Percentiles rank a stretch among this genome's conserved stretches.
Conservation (phyloP, 2,797 vertebrate species). For the Myioborus melanocephalus region DNA sequence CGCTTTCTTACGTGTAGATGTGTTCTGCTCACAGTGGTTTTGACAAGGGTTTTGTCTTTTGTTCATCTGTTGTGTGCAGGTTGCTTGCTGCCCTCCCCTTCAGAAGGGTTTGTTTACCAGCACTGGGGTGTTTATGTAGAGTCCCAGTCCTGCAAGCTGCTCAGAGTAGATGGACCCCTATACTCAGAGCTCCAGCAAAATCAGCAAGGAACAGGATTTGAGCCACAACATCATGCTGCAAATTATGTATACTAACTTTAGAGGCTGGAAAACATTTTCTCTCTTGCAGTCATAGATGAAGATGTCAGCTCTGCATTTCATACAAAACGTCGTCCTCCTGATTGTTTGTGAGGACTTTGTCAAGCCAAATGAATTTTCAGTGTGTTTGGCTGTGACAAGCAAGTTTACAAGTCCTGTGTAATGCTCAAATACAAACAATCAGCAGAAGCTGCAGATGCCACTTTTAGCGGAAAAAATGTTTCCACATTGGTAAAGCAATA, state of each 20-base stretch:
- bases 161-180: fast-evolving
- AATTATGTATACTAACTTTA: not conserved
- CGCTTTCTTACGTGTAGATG: not conserved
- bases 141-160: not conserved
- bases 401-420: not conserved
- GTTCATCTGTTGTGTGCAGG: not conserved
- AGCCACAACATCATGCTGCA: not conserved
- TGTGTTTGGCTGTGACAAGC: not conserved
- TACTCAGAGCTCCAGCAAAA: not conserved
- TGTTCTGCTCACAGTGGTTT: not conserved
- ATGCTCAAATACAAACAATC: constrained; percentile 1
- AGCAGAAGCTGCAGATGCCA: constrained; percentile 30
- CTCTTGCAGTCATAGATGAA: not conserved
- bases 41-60: not conserved
- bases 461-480: constrained; percentile 61
- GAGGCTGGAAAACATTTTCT: not conserved
- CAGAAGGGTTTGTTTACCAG: not conserved
- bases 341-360: not conserved
- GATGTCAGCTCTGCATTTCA: not conserved
- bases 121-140: fast-evolving
- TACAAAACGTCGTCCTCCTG: not conserved
- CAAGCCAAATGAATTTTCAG: not conserved
- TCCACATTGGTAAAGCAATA: constrained; percentile 66
- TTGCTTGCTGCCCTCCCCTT: not conserved
- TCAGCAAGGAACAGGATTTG: not conserved